Percentiles rank a stretch among this genome's conserved stretches.
Conservation (phyloP, 2,797 vertebrate genomes). For the Clamator glandarius region DNA sequence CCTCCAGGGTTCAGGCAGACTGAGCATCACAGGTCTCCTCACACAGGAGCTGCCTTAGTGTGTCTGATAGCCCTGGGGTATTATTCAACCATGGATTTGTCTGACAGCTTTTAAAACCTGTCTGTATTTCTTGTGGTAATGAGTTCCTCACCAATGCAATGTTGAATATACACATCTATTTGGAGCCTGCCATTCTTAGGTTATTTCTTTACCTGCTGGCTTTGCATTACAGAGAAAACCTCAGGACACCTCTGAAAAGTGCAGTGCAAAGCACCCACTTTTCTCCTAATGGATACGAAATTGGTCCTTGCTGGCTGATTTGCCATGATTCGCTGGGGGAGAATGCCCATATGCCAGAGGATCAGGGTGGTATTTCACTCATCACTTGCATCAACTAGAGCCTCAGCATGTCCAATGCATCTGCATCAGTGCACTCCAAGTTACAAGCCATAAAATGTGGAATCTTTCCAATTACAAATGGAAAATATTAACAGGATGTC, state of each 20-base stretch:
- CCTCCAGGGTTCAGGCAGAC: neutral
- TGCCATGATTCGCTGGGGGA: fast-evolving
- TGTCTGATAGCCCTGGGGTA: neutral
- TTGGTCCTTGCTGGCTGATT: neutral
- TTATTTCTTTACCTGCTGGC: neutral
- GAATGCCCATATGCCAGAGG: neutral
- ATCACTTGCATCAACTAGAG: neutral
- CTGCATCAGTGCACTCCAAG: neutral
- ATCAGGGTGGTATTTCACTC: neutral
- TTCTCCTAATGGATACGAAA: neutral
- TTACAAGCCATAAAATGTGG: neutral
- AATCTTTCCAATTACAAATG: neutral
- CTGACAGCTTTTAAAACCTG: neutral
- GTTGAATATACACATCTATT: neutral
- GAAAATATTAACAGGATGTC: neutral
- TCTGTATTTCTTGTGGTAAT: neutral
- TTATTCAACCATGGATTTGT: neutral
- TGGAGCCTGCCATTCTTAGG: neutral
- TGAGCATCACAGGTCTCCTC: neutral
- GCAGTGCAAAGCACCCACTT: neutral
- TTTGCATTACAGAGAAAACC: neutral
- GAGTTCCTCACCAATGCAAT: neutral
- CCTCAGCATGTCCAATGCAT: neutral
- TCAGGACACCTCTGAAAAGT: neutral
- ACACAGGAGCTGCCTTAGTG: neutral